phyloP scores from a whole-genome alignment of 2,888 invertebrate genomes.

The Conops quadrifasciatus region DNA sequence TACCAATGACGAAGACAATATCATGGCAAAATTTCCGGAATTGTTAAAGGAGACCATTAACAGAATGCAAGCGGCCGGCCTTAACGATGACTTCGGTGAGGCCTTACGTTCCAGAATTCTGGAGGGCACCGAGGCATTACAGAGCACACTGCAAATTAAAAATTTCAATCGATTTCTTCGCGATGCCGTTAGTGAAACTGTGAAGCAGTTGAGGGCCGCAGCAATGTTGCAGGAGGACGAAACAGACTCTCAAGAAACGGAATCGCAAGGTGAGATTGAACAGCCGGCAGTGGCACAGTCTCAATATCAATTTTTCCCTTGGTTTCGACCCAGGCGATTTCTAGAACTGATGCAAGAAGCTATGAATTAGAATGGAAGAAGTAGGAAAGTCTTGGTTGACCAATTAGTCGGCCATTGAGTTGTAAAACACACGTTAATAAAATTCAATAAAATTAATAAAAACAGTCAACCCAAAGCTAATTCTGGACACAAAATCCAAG shows the following conservation, averaged over 20 bases:
- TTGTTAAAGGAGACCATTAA: slow-evolving; percentile 38
- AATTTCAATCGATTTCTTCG: slow-evolving; percentile 21
- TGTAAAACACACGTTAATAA: too few relatives aligned
- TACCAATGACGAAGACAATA: not conserved
- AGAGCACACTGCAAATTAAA: slow-evolving; percentile 17
- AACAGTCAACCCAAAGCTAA: too few relatives aligned
- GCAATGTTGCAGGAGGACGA: not conserved
- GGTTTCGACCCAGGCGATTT: slow-evolving; percentile 44
- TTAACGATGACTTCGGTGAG: slow-evolving; percentile 32
- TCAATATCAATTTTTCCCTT: slow-evolving; percentile 38
- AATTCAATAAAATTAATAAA: slow-evolving; percentile 5
- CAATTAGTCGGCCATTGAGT: too few relatives aligned
- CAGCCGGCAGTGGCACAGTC: not conserved
- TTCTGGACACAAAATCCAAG: too few relatives aligned
- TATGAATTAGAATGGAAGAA: slow-evolving; percentile 28
- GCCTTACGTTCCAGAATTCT: slow-evolving; percentile 32
- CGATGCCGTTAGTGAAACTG: slow-evolving; percentile 24
- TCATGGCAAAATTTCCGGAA: slow-evolving; percentile 21
- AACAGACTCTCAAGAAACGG: not conserved
- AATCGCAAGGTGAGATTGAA: slow-evolving; percentile 3
- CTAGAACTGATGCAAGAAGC: slow-evolving; percentile 42
- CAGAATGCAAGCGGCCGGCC: slow-evolving; percentile 25
- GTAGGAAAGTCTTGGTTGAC: not conserved
- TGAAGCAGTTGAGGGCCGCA: slow-evolving; percentile 19
- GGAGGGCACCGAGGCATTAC: slow-evolving; percentile 35